phyloP scores from a whole-genome alignment of 2,797 vertebrate species.

The Artibeus jamaicensis region DNA sequence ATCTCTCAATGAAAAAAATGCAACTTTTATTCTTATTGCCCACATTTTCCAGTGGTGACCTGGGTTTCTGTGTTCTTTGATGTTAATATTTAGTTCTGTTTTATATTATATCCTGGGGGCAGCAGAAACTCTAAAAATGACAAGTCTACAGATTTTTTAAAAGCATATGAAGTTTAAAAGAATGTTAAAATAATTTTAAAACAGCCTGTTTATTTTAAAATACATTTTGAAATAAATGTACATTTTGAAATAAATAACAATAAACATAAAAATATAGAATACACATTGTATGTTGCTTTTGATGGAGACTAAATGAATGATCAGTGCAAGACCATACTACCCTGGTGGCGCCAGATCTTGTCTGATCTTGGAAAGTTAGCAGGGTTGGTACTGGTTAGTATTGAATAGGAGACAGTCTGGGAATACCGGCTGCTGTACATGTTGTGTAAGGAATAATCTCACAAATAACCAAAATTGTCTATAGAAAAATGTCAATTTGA shows the following conservation, averaged over 20 bases:
- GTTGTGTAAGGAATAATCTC: background rate
- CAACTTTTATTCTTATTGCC: background rate
- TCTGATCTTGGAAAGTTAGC: no score
- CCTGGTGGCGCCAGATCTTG: no score
- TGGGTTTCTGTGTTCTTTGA: background rate
- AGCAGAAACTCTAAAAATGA: background rate
- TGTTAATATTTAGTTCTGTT: background rate
- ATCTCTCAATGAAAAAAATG: background rate
- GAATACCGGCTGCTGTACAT: no score
- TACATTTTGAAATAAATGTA: background rate
- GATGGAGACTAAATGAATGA: background rate
- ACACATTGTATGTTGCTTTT: background rate
- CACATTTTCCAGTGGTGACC: background rate
- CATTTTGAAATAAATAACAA: background rate
- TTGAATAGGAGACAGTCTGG: no score
- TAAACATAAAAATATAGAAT: background rate
- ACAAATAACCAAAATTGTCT: background rate
- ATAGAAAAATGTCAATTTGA: background rate
- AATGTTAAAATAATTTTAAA: conserved; percentile 7
- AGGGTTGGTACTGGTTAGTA: no score
- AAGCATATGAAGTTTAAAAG: background rate
- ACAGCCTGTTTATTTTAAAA: background rate
- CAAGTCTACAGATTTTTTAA: background rate
- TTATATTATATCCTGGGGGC: background rate
- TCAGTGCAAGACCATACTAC: no score